Evolutionary conservation across 2,797 vertebrate species (phyloP), one percentile per base, ranked within the genome.

Genomic region (Triplophysa yarkandensis): DNA sequence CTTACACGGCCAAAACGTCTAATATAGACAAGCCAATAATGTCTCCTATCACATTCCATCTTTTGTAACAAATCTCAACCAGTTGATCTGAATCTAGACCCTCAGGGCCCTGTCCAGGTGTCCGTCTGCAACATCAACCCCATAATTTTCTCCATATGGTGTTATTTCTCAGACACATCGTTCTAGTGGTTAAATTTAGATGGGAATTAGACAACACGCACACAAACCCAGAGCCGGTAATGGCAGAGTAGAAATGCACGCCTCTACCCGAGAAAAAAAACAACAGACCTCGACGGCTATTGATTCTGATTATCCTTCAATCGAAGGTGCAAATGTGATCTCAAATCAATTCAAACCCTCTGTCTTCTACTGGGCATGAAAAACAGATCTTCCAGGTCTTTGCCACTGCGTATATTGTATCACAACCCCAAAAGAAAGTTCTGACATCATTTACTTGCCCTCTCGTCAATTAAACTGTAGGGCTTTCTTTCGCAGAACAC

Each of bases 271-370:
- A 69, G 43, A 64, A 55, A 74, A n/a, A 39, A 71, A 67, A 39
- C 64, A 74, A 60, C 27, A 58, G 30, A 65, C 44, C 39, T 52
- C 58, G 50, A 76, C 68, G 78, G 75, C 67, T 69, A 63, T 58
- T 64, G 30, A 58, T 74, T 74, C 14, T 68, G 71, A 76, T 77
- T 69, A 76, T 62, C 71, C 32, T 65, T 44, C 66, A 52, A 80
- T 61, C 5, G 57, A 71, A 78, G 71, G 76, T 81, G 80, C 71
- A 46, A 70, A 76, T 71, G 62, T 71, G 46, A 61, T 81, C 78
- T 74, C 67, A 73, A 19, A 82, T 80, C 78, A 71, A 76, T 76
- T n/a, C 52, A 28, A 73, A 79, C 62, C 25, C 66, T 63, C 19
- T 16, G 27, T 62, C 80, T 81, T 78, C 68, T 64, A 65, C 62